Conservation (phyloP, 2,888 invertebrate genomes). For the Maniola hyperantus region DNA sequence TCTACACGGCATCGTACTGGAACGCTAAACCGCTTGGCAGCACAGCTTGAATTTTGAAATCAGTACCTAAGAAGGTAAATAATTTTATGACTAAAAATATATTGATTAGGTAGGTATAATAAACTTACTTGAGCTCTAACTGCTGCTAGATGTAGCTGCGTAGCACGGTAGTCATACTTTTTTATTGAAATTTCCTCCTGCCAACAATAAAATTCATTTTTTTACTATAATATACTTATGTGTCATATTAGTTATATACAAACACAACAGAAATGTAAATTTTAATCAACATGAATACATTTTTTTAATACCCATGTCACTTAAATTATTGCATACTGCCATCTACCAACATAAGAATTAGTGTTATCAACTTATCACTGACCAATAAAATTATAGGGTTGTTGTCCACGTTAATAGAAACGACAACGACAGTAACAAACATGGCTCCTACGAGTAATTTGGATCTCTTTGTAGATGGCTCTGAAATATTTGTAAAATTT, state of each 20-base stretch:
- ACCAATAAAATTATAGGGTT: not conserved
- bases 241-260: too few relatives aligned
- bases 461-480: slow-evolving; percentile 5
- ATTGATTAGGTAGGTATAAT: too few relatives aligned
- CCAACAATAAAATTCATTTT: slow-evolving; percentile 19
- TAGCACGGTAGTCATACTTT: slow-evolving; percentile 95
- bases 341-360: not conserved
- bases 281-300: too few relatives aligned
- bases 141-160: slow-evolving; percentile 94
- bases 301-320: too few relatives aligned
- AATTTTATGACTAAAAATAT: too few relatives aligned
- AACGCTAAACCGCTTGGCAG: too few relatives aligned
- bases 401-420: not conserved
- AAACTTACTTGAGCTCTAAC: slow-evolving; percentile 95
- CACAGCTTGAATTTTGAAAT: too few relatives aligned
- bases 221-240: not conserved
- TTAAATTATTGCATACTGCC: not conserved
- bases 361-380: too few relatives aligned
- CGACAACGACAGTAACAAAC: too few relatives aligned
- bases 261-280: too few relatives aligned
- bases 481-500: not conserved
- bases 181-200: slow-evolving; percentile 98
- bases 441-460: not conserved
- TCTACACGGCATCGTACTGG: too few relatives aligned
- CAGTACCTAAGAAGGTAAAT: too few relatives aligned